Evolutionary conservation across 2,888 invertebrate genomes (phyloP), one percentile per base, ranked within the genome.

Genomic region (Sepiola atlantica): DNA sequence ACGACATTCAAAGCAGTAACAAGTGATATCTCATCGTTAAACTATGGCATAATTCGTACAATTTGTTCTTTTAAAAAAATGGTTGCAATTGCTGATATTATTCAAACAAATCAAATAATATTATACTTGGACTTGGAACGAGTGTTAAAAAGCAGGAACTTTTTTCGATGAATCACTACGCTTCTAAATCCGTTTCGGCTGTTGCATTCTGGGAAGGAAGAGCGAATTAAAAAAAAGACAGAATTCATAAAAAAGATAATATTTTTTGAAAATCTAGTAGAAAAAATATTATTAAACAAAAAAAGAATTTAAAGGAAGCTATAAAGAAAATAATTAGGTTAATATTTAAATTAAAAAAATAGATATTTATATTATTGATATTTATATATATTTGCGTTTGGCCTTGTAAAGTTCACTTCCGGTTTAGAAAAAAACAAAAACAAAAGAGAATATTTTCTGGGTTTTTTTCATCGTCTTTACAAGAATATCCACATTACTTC

Each of bases 201-300:
- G 92, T 92, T 92, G 92, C 45, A 92, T 92, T 92, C 54, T 92
- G 92, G 92, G 92, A 92, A 92, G 18, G 32, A n/a, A 45, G 35
- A 28, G 92, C 45, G 35, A 92, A 92, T 35, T 21, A 61, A 61
- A 91, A 91, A 91, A 92, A 8, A 92, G 28, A 92, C 35, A 45
- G 10, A 20, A 45, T 24, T n/a, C 24, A 90, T 28, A n/a, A 90
- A 45, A n/a, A 18, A 90, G 6, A 90, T 14, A 14, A 90, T 90
- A 90, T 90, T 28, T 24, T 28, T 28, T 28, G 2, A 4, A 45
- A 45, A 45, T 45, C 45, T 45, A 45, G 2, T 6, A 45, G 90
- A 90, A 90, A 90, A n/a, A 90, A 90, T 10, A 10, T 14, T 90
- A 14, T 10, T 28, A 90, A 14, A n/a, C 18, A 28, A n/a, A 28